A percentile compares a stretch with the other conserved stretches of the same genome.
Evolutionary conservation across 2,888 invertebrate species (phyloP).

Genomic region (Drosophila neonasuta): DNA sequence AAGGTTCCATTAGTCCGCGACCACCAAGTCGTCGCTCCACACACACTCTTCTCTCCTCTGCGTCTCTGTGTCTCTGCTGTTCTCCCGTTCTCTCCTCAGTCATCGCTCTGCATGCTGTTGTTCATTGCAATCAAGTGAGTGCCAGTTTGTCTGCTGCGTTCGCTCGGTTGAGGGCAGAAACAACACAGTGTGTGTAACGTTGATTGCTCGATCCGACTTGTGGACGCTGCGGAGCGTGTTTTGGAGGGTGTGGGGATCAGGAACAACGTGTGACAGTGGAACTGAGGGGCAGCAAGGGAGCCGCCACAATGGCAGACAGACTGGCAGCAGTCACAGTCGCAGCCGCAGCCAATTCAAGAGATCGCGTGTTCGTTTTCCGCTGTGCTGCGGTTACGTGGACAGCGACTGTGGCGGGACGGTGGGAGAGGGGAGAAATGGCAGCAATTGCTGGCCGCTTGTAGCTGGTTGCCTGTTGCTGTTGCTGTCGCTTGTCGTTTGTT

Average conservation of each 20-base stretch:
- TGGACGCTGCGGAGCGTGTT: slow-evolving; percentile 12
- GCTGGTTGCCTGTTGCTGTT: background rate
- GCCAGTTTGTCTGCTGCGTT: slow-evolving; percentile 76
- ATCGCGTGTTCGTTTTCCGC: slow-evolving; percentile 71
- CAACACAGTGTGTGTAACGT: slow-evolving; percentile 35
- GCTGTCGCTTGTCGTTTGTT: slow-evolving; percentile 63
- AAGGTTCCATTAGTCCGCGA: slow-evolving; percentile 66
- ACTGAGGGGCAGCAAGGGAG: slow-evolving; percentile 7
- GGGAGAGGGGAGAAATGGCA: background rate
- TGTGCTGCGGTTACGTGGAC: slow-evolving; percentile 38
- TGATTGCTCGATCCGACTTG: slow-evolving; percentile 35
- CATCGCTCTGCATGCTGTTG: slow-evolving; percentile 15
- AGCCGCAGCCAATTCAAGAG: slow-evolving; percentile 51
- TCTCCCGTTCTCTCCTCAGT: background rate
- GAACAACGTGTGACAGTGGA: background rate
- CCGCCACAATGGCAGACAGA: slow-evolving; percentile 71
- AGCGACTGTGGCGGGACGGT: background rate
- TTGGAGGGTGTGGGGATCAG: background rate
- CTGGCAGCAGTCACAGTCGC: slow-evolving; percentile 62
- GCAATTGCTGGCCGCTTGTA: background rate
- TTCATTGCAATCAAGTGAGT: slow-evolving; percentile 73
- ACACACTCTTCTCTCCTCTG: background rate
- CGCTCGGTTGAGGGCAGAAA: slow-evolving; percentile 52
- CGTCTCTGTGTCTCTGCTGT: no score
- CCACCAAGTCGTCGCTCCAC: slow-evolving; percentile 34